Conservation (phyloP, 2,113 vertebrate genomes). For the Scalopus aquaticus region DNA sequence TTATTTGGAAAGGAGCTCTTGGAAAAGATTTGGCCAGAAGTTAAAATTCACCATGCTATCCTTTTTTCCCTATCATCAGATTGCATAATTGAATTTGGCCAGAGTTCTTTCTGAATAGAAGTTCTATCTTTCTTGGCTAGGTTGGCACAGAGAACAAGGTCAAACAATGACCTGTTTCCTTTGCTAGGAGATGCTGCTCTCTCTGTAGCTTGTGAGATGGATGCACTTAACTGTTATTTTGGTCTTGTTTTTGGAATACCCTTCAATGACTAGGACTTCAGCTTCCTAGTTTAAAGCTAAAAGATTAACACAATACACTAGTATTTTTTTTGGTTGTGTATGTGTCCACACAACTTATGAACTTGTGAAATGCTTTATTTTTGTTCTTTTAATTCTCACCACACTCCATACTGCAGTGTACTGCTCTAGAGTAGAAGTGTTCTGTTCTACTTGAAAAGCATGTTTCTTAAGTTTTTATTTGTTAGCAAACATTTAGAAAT, state of each 20-base stretch:
- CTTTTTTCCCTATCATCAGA: conserved; percentile 3
- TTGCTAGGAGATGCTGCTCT: background rate
- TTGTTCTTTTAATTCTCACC: conserved; percentile 18
- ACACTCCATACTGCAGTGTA: background rate
- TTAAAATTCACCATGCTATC: background rate
- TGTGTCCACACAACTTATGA: background rate
- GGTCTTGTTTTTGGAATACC: background rate
- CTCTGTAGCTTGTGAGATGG: background rate
- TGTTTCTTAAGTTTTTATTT: conserved; percentile 44
- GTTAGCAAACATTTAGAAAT: conserved; percentile 42
- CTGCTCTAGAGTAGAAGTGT: background rate
- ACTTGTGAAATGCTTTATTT: background rate
- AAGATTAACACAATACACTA: conserved; percentile 2
- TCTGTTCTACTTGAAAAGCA: conserved; percentile 54
- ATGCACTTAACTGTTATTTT: background rate
- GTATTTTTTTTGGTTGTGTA: background rate
- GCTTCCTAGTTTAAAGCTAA: background rate
- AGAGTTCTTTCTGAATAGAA: background rate
- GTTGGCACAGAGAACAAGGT: background rate
- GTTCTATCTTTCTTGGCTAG: background rate
- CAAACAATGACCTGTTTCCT: background rate
- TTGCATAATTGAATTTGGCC: conserved; percentile 37
- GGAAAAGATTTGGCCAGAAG: conserved; percentile 20
- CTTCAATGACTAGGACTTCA: background rate
- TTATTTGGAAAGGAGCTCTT: conserved; percentile 38